Base-by-base conservation (phyloP, 2,797 vertebrate genomes). In the Poecilia picta region DNA sequence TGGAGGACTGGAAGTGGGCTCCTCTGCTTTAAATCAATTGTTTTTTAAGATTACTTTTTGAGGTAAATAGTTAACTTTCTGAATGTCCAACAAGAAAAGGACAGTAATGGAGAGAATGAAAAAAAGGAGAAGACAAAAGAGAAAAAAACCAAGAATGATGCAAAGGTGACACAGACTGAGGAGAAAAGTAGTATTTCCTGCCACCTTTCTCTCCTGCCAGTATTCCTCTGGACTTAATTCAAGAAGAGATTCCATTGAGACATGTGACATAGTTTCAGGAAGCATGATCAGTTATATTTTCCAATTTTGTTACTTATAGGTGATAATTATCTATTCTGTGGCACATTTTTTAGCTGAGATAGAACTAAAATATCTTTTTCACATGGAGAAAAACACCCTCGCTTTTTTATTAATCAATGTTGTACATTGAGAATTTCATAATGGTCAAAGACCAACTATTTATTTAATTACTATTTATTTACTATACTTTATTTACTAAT, bases 51-150 rank as follows among this genome's bases (percentile, higher is more conserved):
- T 57, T 57, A 5, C 11, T 55, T 28, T 76, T 12, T 75, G 23
- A 43, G 64, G 6, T 25, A 13, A 73, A 49, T 16, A 41, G 23
- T 8, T 16, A 23, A 23, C 53, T 46, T n/a, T 0, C 4, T 1
- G 0, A 20, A 7, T 23, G 5, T 15, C 31, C 23, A 5, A 8
- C 15, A 96, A 46, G 90, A 91, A 5, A 97, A 96, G 79, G 87
- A 92, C 82, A 96, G 96, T 1, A 94, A 95, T 43, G 94, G 88
- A 33, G 95, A 96, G 59, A 94, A 95, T 1, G 91, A 95, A 3
- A 86, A 93, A n/a, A 51, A 51, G 39, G 84, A 91, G 2, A 84
- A 92, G 80, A 90, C 91, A 33, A 72, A 72, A 43, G 79, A 88
- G 1, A 47, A 74, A 36, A 90, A 92, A 76, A 70, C 15, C 43